Percentiles rank a stretch among this genome's conserved stretches.
These are phyloP conservation scores for Canis aureus DNA, from an alignment of 2,113 vertebrate species.

Conservation along the genomic window DNA sequence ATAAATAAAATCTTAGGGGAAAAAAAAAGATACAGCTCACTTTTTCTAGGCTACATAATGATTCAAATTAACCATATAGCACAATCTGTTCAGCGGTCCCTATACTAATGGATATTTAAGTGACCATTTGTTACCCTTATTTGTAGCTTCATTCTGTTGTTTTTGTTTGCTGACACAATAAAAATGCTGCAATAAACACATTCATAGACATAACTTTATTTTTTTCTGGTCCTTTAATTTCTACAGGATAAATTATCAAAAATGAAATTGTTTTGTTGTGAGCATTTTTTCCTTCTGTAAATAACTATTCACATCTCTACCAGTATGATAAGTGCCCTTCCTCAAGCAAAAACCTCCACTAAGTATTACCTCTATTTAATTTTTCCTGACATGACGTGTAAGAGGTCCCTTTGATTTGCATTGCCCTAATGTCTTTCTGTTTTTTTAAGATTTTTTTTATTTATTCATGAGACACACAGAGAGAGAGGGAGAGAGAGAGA, in stretches of 20 bases:
- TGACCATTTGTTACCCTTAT: background rate
- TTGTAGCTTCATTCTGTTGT: background rate
- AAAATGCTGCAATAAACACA: background rate
- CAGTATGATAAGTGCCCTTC: background rate
- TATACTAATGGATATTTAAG: background rate
- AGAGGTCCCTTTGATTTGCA: conserved; percentile 23
- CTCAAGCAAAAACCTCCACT: background rate
- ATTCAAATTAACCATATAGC: background rate
- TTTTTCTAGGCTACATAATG: background rate
- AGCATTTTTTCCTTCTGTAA: background rate
- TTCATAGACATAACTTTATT: background rate
- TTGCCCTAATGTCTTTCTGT: background rate
- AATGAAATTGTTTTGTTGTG: background rate
- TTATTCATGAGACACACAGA: too few species aligned
- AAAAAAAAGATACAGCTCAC: background rate
- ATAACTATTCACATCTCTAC: background rate
- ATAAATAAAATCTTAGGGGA: too few species aligned
- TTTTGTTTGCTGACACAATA: background rate
- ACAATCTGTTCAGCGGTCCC: background rate
- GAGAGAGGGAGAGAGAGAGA: too few species aligned
- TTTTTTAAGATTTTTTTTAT: too few species aligned
- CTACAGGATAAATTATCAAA: background rate
- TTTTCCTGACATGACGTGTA: background rate
- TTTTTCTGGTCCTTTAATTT: conserved; percentile 12
- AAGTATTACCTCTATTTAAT: background rate